Evolutionary conservation across 2,113 vertebrate species (phyloP).

Genomic region (Silurus glanis): DNA sequence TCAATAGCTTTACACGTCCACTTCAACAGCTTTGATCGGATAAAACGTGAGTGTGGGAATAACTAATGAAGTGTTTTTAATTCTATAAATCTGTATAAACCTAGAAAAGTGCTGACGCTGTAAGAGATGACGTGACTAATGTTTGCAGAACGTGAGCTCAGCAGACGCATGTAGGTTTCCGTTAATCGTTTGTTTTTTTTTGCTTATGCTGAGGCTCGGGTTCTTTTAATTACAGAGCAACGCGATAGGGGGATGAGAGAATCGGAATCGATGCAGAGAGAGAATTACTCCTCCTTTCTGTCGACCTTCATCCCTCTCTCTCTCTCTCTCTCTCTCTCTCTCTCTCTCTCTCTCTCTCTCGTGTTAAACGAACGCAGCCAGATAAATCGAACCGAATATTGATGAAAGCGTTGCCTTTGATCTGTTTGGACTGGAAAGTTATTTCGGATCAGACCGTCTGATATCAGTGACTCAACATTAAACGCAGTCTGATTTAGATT

Average conservation of each 20-base stretch:
- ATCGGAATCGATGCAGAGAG: slow-evolving; percentile 60
- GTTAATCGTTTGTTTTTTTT: slow-evolving; percentile 21
- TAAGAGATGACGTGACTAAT: background rate
- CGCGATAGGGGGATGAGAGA: slow-evolving; percentile 47
- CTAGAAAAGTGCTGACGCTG: background rate
- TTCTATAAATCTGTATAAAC: background rate
- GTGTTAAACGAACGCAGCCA: slow-evolving; percentile 71
- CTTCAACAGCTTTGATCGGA: background rate
- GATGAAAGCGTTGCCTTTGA: background rate
- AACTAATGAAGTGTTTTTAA: background rate
- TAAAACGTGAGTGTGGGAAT: background rate
- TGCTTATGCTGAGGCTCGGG: slow-evolving; percentile 19
- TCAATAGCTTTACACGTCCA: background rate
- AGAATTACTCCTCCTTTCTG: slow-evolving; percentile 61
- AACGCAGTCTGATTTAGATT: background rate
- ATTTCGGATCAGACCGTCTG: background rate
- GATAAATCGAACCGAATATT: slow-evolving; percentile 39
- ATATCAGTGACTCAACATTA: no score
- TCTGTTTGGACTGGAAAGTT: background rate
- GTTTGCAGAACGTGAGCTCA: background rate
- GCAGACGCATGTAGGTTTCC: background rate
- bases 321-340: slow-evolving; percentile 44
- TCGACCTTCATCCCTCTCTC: slow-evolving; percentile 69
- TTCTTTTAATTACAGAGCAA: slow-evolving; percentile 52
- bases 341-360: slow-evolving; percentile 48